A percentile compares a stretch with the other conserved stretches of the same genome.
Evolutionary conservation across 2,888 invertebrate species (phyloP).

Genomic region (Lamellibrachia satsuma): DNA sequence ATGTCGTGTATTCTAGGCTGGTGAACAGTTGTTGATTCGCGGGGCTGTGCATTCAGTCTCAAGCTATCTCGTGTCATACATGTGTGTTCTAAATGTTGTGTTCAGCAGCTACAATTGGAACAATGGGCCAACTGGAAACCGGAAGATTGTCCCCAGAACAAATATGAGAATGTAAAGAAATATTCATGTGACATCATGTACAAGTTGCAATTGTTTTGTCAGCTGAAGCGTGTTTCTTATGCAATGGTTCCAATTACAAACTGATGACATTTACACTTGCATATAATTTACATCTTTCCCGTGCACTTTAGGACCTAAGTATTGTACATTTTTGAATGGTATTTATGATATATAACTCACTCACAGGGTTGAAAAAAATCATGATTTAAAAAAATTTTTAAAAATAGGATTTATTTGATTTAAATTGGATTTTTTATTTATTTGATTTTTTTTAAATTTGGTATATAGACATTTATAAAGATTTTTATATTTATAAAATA

Average conservation of each 20-base stretch:
- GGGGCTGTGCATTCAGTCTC: background rate
- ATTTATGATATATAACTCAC: too few relatives aligned
- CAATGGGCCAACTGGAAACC: background rate
- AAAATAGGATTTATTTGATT: too few relatives aligned
- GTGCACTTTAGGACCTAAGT: too few relatives aligned
- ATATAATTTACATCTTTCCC: too few relatives aligned
- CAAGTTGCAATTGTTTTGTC: background rate
- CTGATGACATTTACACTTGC: background rate
- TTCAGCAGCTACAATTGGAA: background rate
- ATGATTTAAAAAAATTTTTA: too few relatives aligned
- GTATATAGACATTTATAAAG: too few relatives aligned
- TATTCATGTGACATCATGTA: background rate
- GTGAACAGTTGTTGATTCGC: conserved; percentile 36
- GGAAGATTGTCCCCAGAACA: background rate
- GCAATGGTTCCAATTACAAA: background rate
- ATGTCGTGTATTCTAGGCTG: conserved; percentile 49
- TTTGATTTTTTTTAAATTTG: too few relatives aligned
- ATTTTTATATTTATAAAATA: too few relatives aligned
- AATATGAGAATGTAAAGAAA: background rate
- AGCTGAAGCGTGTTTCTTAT: background rate
- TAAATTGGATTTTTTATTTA: too few relatives aligned
- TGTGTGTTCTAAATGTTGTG: background rate
- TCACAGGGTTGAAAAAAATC: too few relatives aligned
- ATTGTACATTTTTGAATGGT: too few relatives aligned
- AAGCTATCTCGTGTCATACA: background rate